A percentile compares a stretch with the other conserved stretches of the same genome.
Conservation (phyloP, 2,888 invertebrate genomes). For the Cephus spinipes region DNA sequence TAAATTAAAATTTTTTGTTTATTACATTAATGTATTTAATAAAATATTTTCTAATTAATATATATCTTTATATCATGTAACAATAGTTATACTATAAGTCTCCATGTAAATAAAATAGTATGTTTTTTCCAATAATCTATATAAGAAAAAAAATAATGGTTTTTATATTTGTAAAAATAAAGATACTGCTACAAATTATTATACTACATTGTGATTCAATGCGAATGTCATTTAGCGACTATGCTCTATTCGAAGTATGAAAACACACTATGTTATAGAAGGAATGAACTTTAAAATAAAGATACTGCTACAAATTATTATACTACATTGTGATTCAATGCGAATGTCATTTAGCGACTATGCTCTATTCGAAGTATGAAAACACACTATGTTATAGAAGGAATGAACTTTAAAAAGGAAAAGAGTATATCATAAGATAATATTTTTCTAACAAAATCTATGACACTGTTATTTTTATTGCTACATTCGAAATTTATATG, state of each 20-base stretch:
- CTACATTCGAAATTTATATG: neutral
- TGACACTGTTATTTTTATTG: neutral
- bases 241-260: neutral
- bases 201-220: too few relatives aligned
- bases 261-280: neutral
- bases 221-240: neutral
- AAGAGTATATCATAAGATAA: neutral
- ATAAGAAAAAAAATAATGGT: too few relatives aligned
- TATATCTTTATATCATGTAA: neutral
- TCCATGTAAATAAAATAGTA: neutral
- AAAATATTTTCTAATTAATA: neutral
- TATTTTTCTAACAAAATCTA: neutral
- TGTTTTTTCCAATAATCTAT: too few relatives aligned
- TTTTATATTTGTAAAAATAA: too few relatives aligned
- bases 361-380: neutral
- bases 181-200: too few relatives aligned
- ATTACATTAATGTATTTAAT: neutral
- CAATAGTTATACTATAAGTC: neutral
- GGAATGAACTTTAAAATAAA: neutral
- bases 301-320: too few relatives aligned
- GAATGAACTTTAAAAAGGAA: neutral
- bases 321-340: too few relatives aligned
- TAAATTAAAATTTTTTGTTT: slow-evolving; percentile 62
- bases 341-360: neutral
- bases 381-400: neutral